Base-by-base conservation (phyloP, 2,888 invertebrate species). In the Cataglyphis altisquamis region DNA sequence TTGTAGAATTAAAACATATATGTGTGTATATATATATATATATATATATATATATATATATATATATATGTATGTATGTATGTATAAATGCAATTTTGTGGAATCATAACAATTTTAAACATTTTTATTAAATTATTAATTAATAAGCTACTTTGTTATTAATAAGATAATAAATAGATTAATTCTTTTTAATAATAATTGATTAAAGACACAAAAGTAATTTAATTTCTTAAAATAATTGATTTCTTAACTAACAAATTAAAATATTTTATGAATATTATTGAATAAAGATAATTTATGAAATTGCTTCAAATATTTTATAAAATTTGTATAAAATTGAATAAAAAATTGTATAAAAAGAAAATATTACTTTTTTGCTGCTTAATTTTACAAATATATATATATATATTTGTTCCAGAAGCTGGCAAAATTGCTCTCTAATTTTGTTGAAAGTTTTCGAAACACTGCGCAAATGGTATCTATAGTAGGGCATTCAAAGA, bases 401-500 rank as follows among this genome's bases (percentile, higher is more conserved):
- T 70, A 8, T 67, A 21, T 18, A n/a, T 45, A 8, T 88, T 82
- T 82, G 74, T 95, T 96, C 74, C 94, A 98, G 98, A 97, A 98
- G 96, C 95, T 99, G 64, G 97, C 98, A 48, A 97, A 97, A 92
- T 95, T 98, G 39, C 96, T 99, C 93, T 97, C 98, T 3, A 97
- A 97, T 93, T 98, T 98, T 95, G 97, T 99, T 4, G 98, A 99
- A 94, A 98, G 98, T 95, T 99, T 99, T 94, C 97, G 98, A 87
- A 97, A 97, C 18, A 97, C 98, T 85, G 99, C 99, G 0, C 99
- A 99, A 95, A 99, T 99, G 98, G 98, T 99, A 0, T 98, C 99
- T 0, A 98, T 99, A 81, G 97, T 98, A 88, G 98, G 98, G 0
- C 97, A 98, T 91, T 97, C 98, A 0, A 97, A 97, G 93, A 98